Evolutionary conservation across 2,113 vertebrate genomes (phyloP), one percentile per base, ranked within the genome.

Genomic region (Myocastor coypus): DNA sequence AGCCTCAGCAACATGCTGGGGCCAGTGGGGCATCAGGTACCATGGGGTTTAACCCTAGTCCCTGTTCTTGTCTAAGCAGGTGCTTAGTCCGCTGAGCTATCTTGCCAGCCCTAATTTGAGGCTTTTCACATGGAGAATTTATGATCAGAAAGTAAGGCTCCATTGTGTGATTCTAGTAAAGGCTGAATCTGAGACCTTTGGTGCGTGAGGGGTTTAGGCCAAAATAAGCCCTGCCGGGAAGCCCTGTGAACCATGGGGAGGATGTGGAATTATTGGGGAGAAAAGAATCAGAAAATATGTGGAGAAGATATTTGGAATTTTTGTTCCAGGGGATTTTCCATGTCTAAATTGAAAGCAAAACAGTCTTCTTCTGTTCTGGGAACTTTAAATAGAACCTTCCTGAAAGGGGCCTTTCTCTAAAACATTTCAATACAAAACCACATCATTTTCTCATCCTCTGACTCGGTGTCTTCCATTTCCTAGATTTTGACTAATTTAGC

Each of bases 401-500:
- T 95, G 92, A 96, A 97, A 96, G 66, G 55, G 85, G 13, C 61
- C 75, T 89, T 97, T 96, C 86, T 96, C 80, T 83, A 91, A 94
- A 95, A 84, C 50, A 92, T 85, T 89, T 87, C 92, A 89, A 61
- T 69, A 88, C 50, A 73, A 94, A 96, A 78, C 84, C 82, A 87
- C 75, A 55, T 50, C 90, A 90, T 87, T 93, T 93, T 88, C 77
- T 97, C 92, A 89, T 73, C 55, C 13, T 80, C 1, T 96, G 94
- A 96, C 59, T 85, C 0, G 30, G 55, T 92, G 30, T 92, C 85
- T 97, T 87, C 80, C 82, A 90, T 95, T 92, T 93, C 89, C 66
- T 94, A 94, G 42, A 82, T 94, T 97, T 96, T 95, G 92, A 96
- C 95, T 90, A 93, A 96, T 95, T 83, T 71, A 82, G 84, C 14